Evolutionary conservation across 2,113 vertebrate genomes (phyloP).

Genomic region (Ailurus styani): DNA sequence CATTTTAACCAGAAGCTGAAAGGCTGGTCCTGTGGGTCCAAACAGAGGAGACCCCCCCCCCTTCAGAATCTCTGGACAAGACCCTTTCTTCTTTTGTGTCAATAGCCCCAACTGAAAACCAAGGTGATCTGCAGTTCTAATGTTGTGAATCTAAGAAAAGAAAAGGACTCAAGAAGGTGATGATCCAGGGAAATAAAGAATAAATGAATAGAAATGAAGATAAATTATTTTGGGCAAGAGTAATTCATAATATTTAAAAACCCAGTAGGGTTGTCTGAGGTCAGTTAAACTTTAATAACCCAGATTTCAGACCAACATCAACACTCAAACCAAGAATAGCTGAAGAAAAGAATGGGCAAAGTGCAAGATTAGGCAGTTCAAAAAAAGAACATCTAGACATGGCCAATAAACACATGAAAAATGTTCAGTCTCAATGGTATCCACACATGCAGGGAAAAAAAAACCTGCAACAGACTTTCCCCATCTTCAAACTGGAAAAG

Average conservation of each 20-base stretch:
- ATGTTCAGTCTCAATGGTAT: background rate
- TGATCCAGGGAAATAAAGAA: background rate
- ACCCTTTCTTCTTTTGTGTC: background rate
- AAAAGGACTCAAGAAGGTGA: background rate
- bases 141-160: background rate
- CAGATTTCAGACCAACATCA: constrained; percentile 39
- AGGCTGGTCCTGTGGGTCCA: background rate
- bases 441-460: background rate
- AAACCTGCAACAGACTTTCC: background rate
- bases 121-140: background rate
- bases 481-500: background rate
- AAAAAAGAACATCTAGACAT: background rate
- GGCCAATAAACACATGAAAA: constrained; percentile 7
- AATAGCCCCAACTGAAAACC: background rate
- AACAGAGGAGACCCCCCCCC: no score
- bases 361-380: background rate
- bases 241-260: constrained; percentile 46
- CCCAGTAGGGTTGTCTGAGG: constrained; percentile 45
- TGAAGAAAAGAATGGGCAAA: constrained; percentile 4
- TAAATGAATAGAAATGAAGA: background rate
- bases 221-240: constrained; percentile 24
- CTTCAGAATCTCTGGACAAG: background rate
- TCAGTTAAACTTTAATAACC: constrained; percentile 55
- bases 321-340: background rate
- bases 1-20: background rate